Evolutionary conservation across 2,113 vertebrate species (phyloP).

Genomic region (Tricholaema leucomelas): DNA sequence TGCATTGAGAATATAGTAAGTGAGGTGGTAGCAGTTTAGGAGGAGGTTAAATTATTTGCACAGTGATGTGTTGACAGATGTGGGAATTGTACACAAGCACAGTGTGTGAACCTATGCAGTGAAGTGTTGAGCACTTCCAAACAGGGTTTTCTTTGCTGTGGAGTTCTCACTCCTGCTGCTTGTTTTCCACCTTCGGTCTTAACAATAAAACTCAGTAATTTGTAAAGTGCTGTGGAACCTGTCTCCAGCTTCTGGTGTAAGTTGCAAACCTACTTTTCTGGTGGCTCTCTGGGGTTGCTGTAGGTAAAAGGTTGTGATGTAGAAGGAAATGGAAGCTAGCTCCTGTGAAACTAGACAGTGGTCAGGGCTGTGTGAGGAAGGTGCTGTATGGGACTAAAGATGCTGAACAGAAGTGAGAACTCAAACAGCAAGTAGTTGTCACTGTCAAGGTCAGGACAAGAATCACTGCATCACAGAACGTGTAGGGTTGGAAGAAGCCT

Average conservation of each 20-base stretch:
- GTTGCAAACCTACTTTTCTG: neutral
- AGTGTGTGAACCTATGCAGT: neutral
- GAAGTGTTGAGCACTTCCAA: neutral
- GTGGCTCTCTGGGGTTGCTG: neutral
- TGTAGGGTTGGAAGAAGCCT: too few species aligned
- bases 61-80: neutral
- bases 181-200: slow-evolving; percentile 1
- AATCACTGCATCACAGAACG: neutral
- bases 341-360: neutral
- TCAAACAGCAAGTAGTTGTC: neutral
- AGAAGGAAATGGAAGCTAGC: neutral
- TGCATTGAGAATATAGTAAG: neutral
- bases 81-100: neutral
- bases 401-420: neutral
- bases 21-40: neutral
- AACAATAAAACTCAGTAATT: neutral
- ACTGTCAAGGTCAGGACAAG: neutral
- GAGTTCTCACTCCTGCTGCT: slow-evolving; percentile 10
- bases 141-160: neutral
- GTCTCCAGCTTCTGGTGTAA: neutral
- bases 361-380: neutral
- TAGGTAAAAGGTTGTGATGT: neutral
- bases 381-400: rapidly evolving
- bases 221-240: neutral
- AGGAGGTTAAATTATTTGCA: neutral